These are phyloP conservation scores for Misgurnus mizolepis DNA, from an alignment of 2,113 vertebrate species.

Conservation along the genomic window DNA sequence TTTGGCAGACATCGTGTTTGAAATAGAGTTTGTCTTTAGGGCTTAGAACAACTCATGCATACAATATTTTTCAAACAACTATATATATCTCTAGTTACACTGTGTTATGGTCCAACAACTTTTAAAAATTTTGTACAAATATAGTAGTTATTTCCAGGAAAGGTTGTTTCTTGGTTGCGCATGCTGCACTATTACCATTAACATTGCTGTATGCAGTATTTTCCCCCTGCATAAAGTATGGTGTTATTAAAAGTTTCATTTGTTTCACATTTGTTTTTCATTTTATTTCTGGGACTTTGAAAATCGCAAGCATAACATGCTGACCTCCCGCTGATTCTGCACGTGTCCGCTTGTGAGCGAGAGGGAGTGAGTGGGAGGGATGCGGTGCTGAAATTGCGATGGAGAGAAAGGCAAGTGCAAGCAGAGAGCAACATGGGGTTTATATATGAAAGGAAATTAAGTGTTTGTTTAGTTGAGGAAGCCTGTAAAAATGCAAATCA, in stretches of 20 bases:
- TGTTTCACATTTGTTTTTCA: background rate
- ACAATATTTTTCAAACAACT: no score
- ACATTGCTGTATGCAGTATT: background rate
- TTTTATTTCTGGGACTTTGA: background rate
- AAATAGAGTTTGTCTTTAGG: no score
- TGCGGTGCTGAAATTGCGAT: background rate
- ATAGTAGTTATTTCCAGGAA: no score
- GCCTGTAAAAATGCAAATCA: background rate
- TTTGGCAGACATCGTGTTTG: no score
- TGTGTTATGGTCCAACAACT: no score
- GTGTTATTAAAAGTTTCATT: background rate
- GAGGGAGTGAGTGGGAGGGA: background rate
- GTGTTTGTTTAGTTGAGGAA: background rate
- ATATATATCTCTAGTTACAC: no score
- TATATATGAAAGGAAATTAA: background rate
- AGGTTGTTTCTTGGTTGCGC: no score
- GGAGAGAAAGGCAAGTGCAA: background rate
- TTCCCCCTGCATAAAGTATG: background rate
- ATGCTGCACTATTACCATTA: background rate
- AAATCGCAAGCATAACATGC: background rate
- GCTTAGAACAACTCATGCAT: no score
- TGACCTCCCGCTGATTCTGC: conserved; percentile 18
- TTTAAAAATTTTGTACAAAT: no score
- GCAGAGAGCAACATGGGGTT: background rate
- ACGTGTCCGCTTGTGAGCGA: conserved; percentile 18